Percentiles rank a stretch among this genome's conserved stretches.
phyloP scores from a whole-genome alignment of 2,888 invertebrate genomes.

The Vanessa cardui region DNA sequence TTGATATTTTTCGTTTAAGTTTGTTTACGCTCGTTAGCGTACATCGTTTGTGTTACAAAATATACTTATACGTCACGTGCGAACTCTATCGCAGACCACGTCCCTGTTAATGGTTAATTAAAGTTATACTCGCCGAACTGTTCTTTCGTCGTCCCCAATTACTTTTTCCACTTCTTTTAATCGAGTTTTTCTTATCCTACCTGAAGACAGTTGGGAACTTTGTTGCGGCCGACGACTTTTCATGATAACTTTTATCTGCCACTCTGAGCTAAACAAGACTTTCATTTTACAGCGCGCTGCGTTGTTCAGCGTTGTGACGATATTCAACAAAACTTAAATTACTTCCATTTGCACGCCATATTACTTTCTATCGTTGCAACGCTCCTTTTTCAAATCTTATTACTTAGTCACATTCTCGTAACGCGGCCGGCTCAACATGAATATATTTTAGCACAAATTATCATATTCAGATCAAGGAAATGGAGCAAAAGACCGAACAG shows the following conservation, averaged over 20 bases:
- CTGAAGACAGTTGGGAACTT: slow-evolving; percentile 72
- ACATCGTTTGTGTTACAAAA: not conserved
- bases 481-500: slow-evolving; percentile 47
- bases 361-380: not conserved
- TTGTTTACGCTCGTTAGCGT: not conserved
- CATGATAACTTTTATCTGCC: slow-evolving; percentile 67
- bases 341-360: slow-evolving; percentile 50
- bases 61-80: not conserved
- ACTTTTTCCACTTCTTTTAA: slow-evolving; percentile 70
- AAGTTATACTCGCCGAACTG: slow-evolving; percentile 55
- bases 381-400: not conserved
- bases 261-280: slow-evolving; percentile 62
- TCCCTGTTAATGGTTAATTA: slow-evolving; percentile 50
- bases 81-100: slow-evolving; percentile 1
- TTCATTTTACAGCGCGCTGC: slow-evolving; percentile 55
- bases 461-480: slow-evolving; percentile 49
- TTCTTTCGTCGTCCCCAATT: slow-evolving; percentile 55
- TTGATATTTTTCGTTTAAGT: too few relatives aligned
- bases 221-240: slow-evolving; percentile 64
- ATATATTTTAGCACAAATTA: slow-evolving; percentile 46
- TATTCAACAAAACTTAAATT: slow-evolving; percentile 63
- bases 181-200: slow-evolving; percentile 71
- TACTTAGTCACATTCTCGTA: slow-evolving; percentile 17
- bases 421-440: slow-evolving; percentile 22
- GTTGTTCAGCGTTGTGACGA: slow-evolving; percentile 54